Conservation (phyloP, 2,113 vertebrate species). For the Channa argus region DNA sequence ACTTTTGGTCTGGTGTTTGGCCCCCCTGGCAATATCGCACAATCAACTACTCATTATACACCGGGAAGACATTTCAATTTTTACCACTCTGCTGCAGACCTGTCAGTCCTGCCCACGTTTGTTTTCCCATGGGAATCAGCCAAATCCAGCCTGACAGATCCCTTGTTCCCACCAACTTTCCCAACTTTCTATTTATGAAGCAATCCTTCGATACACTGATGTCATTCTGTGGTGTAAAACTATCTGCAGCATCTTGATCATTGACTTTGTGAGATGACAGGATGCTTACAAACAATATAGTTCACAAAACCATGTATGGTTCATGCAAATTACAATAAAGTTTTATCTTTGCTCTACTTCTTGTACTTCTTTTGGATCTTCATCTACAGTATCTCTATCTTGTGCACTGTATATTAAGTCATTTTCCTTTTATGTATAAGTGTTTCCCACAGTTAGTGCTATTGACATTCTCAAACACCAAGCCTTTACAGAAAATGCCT, state of each 20-base stretch:
- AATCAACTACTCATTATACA: neutral
- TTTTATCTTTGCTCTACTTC: neutral
- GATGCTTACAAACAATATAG: neutral
- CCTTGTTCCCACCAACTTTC: slow-evolving; percentile 19
- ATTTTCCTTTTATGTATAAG: neutral
- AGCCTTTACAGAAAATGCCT: neutral
- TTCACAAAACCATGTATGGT: neutral
- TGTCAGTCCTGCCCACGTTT: slow-evolving; percentile 24
- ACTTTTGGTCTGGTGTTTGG: slow-evolving; percentile 23
- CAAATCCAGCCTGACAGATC: slow-evolving; percentile 56
- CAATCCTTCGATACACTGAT: slow-evolving; percentile 12
- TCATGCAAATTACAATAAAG: neutral
- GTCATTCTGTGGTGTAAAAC: neutral
- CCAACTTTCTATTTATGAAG: slow-evolving; percentile 38
- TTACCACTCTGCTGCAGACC: neutral
- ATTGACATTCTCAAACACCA: neutral
- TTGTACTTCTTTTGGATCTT: slow-evolving; percentile 12
- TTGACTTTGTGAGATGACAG: too few species aligned
- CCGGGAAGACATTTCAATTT: neutral
- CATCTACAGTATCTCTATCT: neutral
- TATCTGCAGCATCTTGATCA: neutral
- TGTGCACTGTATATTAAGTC: neutral
- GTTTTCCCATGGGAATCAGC: slow-evolving; percentile 64
- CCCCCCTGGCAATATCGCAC: slow-evolving; percentile 45
- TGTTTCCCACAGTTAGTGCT: neutral